These are phyloP conservation scores for Boloria euphrosyne DNA, from an alignment of 2,888 invertebrate genomes.

Conservation along the genomic window DNA sequence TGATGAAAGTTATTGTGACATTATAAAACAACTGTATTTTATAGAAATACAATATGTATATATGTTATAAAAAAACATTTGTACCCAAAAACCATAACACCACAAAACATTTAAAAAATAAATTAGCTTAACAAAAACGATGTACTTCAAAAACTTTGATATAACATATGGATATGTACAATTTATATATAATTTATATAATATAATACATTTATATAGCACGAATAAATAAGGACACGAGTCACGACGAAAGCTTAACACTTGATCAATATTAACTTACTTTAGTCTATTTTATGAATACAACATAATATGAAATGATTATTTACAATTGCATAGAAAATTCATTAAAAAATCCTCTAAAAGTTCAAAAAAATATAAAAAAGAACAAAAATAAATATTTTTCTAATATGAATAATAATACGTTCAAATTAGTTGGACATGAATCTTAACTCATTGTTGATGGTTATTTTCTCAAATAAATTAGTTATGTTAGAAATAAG, in stretches of 20 bases:
- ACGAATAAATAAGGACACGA: slow-evolving; percentile 11
- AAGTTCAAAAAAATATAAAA: no score
- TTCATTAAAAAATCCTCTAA: neutral
- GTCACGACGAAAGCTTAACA: slow-evolving; percentile 14
- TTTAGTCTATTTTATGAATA: neutral
- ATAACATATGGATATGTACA: slow-evolving; percentile 29
- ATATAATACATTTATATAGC: slow-evolving; percentile 15
- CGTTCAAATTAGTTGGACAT: no score
- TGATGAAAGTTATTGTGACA: no score
- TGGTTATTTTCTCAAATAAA: no score
- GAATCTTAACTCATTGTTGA: no score
- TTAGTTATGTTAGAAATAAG: no score
- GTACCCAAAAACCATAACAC: neutral
- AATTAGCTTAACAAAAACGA: neutral
- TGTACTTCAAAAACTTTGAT: neutral
- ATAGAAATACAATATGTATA: no score
- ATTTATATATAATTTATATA: slow-evolving; percentile 12
- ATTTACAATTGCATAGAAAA: slow-evolving; percentile 7
- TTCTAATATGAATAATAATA: no score
- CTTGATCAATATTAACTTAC: slow-evolving; percentile 1
- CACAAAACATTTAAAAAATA: slow-evolving; percentile 3
- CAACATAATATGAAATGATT: neutral
- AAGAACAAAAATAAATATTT: no score
- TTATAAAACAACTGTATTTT: no score
- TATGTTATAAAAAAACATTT: no score